A percentile compares a stretch with the other conserved stretches of the same genome.
Conservation (phyloP, 2,113 vertebrate species). For the human (Homo sapiens) region DNA sequence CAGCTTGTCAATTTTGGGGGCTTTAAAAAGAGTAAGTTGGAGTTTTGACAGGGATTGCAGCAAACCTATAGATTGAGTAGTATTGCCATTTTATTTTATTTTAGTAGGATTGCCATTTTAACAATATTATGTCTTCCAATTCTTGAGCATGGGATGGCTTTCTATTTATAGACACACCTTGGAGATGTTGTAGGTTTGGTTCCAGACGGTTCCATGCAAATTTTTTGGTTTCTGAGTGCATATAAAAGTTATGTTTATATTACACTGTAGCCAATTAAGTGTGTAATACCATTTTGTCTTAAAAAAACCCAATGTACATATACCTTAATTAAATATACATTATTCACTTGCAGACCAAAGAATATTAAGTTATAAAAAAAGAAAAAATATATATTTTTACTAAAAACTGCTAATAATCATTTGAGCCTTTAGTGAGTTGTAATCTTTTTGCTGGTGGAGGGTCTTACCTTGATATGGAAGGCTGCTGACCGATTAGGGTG, state of each 20-base stretch:
- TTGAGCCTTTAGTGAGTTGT: neutral
- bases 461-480: neutral
- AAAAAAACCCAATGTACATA: too few relatives aligned
- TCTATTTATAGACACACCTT: neutral
- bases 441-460: neutral
- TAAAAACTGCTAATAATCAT: neutral
- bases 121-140: neutral
- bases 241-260: neutral
- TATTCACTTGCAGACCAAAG: too few relatives aligned
- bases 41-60: neutral
- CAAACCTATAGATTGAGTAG: neutral
- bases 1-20: neutral
- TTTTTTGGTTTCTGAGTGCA: neutral
- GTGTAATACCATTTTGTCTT: neutral
- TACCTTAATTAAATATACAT: neutral
- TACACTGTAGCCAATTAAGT: neutral
- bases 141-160: neutral
- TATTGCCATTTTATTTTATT: too few relatives aligned
- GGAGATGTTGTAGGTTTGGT: neutral
- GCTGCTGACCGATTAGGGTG: neutral
- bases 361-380: too few relatives aligned
- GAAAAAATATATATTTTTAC: neutral
- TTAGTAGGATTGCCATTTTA: neutral
- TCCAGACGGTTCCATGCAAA: neutral
- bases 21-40: neutral